Percentiles rank a stretch among this genome's conserved stretches.
phyloP scores from a whole-genome alignment of 2,113 vertebrate genomes.

The Melanotaenia duboulayi region DNA sequence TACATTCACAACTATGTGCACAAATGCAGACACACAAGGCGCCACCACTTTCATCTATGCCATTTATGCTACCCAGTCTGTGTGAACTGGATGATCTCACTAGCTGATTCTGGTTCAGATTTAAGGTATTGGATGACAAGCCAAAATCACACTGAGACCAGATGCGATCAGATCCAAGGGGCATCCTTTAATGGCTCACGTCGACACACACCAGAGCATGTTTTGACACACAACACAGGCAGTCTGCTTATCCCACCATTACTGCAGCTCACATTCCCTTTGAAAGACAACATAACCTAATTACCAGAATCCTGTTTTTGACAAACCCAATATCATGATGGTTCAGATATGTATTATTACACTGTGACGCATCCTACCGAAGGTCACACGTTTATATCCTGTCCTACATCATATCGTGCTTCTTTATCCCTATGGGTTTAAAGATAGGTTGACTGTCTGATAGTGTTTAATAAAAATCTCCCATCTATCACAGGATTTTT shows the following conservation, averaged over 20 bases:
- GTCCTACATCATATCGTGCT: not conserved
- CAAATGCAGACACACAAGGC: conserved; percentile 21
- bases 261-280: conserved; percentile 65
- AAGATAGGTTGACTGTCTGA: conserved; percentile 22
- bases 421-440: conserved; percentile 27
- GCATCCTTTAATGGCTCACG: conserved; percentile 54
- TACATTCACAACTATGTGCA: conserved; percentile 11
- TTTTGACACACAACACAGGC: conserved; percentile 61
- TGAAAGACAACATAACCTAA: conserved; percentile 67
- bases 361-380: conserved; percentile 34
- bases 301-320: conserved; percentile 70
- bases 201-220: conserved; percentile 55
- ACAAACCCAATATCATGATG: conserved; percentile 41
- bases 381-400: conserved; percentile 48
- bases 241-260: conserved; percentile 57
- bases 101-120: conserved; percentile 71
- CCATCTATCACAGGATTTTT: conserved; percentile 17
- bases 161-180: conserved; percentile 67
- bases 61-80: conserved; percentile 48
- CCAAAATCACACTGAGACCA: conserved; percentile 68
- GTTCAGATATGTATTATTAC: conserved; percentile 44
- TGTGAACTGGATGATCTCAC: conserved; percentile 57
- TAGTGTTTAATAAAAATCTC: conserved; percentile 36
- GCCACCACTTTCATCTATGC: conserved; percentile 52
- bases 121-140: conserved; percentile 71